Conservation (phyloP, 2,797 vertebrate genomes). For the Danio tinwini region DNA sequence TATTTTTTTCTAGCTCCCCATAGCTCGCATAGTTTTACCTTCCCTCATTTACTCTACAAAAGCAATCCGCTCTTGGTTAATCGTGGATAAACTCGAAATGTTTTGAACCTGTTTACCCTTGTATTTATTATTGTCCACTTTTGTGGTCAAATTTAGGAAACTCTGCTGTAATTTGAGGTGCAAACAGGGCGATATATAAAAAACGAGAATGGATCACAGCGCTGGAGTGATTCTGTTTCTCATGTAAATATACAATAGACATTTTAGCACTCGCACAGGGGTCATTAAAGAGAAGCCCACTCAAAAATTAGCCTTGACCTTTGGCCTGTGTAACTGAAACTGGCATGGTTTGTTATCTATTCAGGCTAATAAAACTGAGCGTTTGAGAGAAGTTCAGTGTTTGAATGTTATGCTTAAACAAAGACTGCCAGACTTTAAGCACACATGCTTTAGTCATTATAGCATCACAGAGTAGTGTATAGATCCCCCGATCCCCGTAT, state of each 20-base stretch:
- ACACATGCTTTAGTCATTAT: slow-evolving; percentile 53
- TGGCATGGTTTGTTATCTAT: slow-evolving; percentile 9
- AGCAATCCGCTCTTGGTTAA: too few relatives aligned
- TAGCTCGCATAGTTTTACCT: too few relatives aligned
- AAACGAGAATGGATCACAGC: neutral
- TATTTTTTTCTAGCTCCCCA: too few relatives aligned
- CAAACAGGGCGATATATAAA: neutral
- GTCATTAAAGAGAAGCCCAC: neutral
- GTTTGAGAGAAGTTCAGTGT: slow-evolving; percentile 26
- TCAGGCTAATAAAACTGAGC: slow-evolving; percentile 22
- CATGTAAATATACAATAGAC: neutral
- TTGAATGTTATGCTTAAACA: slow-evolving; percentile 25
- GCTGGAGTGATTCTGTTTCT: neutral
- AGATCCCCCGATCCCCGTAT: slow-evolving; percentile 46
- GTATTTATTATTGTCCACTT: too few relatives aligned
- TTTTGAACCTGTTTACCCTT: too few relatives aligned
- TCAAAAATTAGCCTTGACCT: neutral
- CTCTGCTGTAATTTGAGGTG: too few relatives aligned
- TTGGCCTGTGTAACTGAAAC: neutral
- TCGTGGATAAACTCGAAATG: too few relatives aligned
- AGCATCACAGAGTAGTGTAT: slow-evolving; percentile 18
- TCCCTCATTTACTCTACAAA: too few relatives aligned
- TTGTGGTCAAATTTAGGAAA: too few relatives aligned
- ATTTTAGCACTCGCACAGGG: neutral
- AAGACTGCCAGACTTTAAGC: slow-evolving; percentile 37